Base-by-base conservation (phyloP, 1,140 invertebrate genomes). In the Drosophila sp. region DNA sequence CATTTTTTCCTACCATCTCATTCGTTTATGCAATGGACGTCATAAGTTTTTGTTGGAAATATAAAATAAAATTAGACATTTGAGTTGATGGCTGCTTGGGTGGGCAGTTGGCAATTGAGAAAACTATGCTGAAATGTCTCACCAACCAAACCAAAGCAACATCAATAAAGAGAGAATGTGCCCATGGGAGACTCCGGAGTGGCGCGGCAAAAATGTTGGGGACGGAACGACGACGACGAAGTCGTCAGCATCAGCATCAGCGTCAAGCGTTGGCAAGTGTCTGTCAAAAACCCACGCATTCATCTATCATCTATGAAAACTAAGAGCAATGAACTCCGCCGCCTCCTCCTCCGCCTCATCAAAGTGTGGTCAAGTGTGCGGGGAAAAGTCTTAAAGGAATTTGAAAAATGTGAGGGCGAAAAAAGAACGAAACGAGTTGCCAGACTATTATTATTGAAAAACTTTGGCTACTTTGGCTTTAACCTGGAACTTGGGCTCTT, bases 261-360 rank as follows among this genome's bases (percentile, higher is more conserved):
- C 44, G 23, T 27, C 23, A 50, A 61, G n/a, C 38, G 65, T 60
- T 71, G 55, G 65, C 60, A 85, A 77, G 73, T 85, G 77, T 69
- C 64, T 84, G 81, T 85, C 81, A 84, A 76, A 84, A 84, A 65
- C 70, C 79, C 79, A 78, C 79, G 75, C 79, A 66, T 62, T 72
- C 58, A 57, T 55, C 38, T 50, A 50, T 50, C 44, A 50, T 50
- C 35, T 50, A 64, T 76, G 69, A 54, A 69, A 61, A 38, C 44
- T 38, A 27, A 65, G 68, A 68, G 50, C 79, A 79, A 66, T 78
- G 79, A 82, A 82, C 79, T 82, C 56, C 7, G 3, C 35, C 35
- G 11, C 60, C 17, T 17, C 17, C 17, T 17, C 17, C 17, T 17
- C 17, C 17, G 17, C 17, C 17, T 17, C 17, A 17, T 17, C 17